phyloP scores from a whole-genome alignment of 2,888 invertebrate species.

The Microdon myrmicae region DNA sequence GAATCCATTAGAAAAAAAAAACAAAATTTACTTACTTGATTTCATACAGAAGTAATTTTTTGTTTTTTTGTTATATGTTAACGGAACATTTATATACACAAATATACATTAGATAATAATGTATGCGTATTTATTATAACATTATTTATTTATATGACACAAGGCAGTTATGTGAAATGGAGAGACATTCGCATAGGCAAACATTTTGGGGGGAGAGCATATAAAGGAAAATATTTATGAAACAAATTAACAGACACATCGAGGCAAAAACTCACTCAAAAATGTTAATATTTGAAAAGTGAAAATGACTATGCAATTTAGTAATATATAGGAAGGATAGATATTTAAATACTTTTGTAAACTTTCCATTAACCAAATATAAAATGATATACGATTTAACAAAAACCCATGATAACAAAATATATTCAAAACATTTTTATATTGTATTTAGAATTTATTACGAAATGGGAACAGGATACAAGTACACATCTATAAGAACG shows the following conservation, averaged over 20 bases:
- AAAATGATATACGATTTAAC: too few relatives aligned
- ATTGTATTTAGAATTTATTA: not conserved
- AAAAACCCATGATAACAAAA: constrained; percentile 12
- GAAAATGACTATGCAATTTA: too few relatives aligned
- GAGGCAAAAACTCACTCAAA: constrained; percentile 31
- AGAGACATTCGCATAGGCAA: constrained; percentile 40
- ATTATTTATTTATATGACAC: constrained; percentile 33
- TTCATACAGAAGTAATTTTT: constrained; percentile 38
- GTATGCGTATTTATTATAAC: constrained; percentile 16
- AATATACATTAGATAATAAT: constrained; percentile 18
- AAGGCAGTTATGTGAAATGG: constrained; percentile 36
- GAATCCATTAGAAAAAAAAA: constrained; percentile 12
- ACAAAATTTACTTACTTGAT: constrained; percentile 48
- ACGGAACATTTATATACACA: constrained; percentile 35
- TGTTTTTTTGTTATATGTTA: too few relatives aligned
- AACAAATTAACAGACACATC: constrained; percentile 29
- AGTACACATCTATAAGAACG: too few relatives aligned
- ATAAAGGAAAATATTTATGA: constrained; percentile 32
- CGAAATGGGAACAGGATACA: not conserved
- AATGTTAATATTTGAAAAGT: constrained; percentile 14
- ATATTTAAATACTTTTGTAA: too few relatives aligned
- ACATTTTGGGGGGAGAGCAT: constrained; percentile 28
- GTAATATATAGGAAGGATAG: too few relatives aligned
- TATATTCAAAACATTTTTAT: not conserved
- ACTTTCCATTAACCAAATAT: not conserved